phyloP scores from a whole-genome alignment of 2,888 invertebrate species.

The Dromius quadrimaculatus region DNA sequence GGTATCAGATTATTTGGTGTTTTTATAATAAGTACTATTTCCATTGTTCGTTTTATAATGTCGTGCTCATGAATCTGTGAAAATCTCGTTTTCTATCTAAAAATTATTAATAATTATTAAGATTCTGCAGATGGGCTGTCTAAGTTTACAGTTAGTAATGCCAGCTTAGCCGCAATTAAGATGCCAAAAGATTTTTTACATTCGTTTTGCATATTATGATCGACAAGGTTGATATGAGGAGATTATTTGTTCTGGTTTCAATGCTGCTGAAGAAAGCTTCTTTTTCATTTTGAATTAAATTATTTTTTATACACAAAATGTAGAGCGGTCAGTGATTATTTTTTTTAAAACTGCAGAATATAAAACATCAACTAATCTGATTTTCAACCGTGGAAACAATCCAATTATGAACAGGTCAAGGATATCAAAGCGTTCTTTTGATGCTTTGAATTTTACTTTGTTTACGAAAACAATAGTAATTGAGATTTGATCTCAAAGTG shows the following conservation, averaged over 20 bases:
- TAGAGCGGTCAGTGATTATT: too few relatives aligned
- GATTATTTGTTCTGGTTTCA: background rate
- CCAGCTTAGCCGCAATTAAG: background rate
- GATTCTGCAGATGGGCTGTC: background rate
- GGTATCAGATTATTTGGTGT: background rate
- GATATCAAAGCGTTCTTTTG: background rate
- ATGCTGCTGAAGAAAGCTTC: too few relatives aligned
- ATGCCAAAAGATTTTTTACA: background rate
- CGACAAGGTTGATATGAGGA: background rate
- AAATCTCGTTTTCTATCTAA: constrained; percentile 15
- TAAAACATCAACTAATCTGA: too few relatives aligned
- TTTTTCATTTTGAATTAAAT: too few relatives aligned
- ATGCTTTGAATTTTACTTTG: too few relatives aligned
- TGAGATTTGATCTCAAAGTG: too few relatives aligned
- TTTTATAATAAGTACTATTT: background rate
- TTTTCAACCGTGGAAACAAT: too few relatives aligned
- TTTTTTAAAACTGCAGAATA: too few relatives aligned
- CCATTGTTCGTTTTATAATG: background rate
- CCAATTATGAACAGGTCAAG: background rate
- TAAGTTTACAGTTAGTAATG: constrained; percentile 2
- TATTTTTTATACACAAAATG: too few relatives aligned
- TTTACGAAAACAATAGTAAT: background rate
- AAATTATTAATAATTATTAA: background rate
- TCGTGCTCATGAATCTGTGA: constrained; percentile 4
- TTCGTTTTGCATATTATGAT: background rate